Conservation (phyloP, 2,888 invertebrate genomes). For the Aelia acuminata region DNA sequence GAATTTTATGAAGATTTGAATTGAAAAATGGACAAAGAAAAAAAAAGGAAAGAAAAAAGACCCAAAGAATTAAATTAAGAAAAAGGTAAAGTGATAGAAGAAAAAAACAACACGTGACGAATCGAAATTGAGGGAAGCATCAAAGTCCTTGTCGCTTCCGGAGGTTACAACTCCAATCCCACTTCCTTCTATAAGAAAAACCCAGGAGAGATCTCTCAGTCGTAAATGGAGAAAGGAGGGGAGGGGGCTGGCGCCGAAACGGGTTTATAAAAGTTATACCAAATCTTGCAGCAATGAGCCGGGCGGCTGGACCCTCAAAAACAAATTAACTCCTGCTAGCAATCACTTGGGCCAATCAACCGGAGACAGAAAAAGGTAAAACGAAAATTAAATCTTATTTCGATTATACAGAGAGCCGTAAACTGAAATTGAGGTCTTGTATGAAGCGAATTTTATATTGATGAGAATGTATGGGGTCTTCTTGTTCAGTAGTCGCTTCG, state of each 20-base stretch:
- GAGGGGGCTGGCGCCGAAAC: not conserved
- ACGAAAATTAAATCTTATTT: slow-evolving; percentile 21
- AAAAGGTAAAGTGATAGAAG: slow-evolving; percentile 21
- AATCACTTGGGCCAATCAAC: not conserved
- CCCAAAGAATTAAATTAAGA: not conserved
- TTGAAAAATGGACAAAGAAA: not conserved
- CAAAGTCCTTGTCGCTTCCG: slow-evolving; percentile 42
- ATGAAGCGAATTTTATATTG: not conserved
- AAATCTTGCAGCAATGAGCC: not conserved
- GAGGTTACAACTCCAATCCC: not conserved
- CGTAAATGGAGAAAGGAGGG: not conserved
- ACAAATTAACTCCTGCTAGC: slow-evolving; percentile 6
- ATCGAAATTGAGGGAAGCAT: slow-evolving; percentile 44
- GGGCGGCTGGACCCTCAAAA: not conserved
- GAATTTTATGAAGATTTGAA: slow-evolving; percentile 20
- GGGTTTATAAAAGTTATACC: slow-evolving; percentile 35
- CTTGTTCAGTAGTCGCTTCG: not conserved
- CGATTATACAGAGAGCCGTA: not conserved
- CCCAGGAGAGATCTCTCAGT: not conserved
- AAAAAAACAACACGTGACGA: slow-evolving; percentile 16
- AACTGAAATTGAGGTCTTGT: not conserved
- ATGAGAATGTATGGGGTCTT: not conserved
- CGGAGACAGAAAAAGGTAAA: not conserved
- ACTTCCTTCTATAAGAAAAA: slow-evolving; percentile 12
- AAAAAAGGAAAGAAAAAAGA: not conserved